Percentiles rank a stretch among this genome's conserved stretches.
phyloP scores from a whole-genome alignment of 1,140 invertebrate species.

The Platyura marginata region DNA sequence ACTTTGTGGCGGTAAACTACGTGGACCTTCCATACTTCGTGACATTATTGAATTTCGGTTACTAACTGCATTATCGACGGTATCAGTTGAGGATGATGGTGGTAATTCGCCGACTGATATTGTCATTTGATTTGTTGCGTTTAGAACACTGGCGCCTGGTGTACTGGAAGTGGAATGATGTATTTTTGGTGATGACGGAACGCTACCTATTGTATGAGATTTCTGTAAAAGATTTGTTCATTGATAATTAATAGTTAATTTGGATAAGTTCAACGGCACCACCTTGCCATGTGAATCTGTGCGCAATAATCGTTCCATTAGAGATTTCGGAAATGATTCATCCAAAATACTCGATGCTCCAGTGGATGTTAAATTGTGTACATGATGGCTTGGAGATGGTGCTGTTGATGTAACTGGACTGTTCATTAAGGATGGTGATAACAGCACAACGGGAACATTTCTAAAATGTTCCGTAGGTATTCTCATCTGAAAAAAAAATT shows the following conservation, averaged over 20 bases:
- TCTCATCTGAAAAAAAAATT: slow-evolving; percentile 57
- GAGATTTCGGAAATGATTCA: slow-evolving; percentile 37
- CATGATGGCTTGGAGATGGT: slow-evolving; percentile 22
- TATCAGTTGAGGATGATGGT: not conserved
- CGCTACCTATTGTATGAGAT: slow-evolving; percentile 31
- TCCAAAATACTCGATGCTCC: slow-evolving; percentile 18
- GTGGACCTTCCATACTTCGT: slow-evolving; percentile 33
- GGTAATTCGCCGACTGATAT: not conserved
- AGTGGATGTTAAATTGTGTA: slow-evolving; percentile 17
- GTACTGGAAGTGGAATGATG: slow-evolving; percentile 25
- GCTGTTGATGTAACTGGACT: slow-evolving; percentile 34
- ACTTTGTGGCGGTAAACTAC: slow-evolving; percentile 28
- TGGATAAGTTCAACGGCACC: too few relatives aligned
- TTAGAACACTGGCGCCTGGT: slow-evolving; percentile 8
- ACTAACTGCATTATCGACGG: not conserved
- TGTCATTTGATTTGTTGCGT: not conserved
- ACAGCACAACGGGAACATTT: slow-evolving; percentile 80
- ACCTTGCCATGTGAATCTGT: slow-evolving; percentile 28
- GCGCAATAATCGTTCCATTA: slow-evolving; percentile 37
- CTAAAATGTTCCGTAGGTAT: slow-evolving; percentile 90
- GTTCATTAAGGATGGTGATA: slow-evolving; percentile 64
- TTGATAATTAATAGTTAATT: not conserved
- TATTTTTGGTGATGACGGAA: slow-evolving; percentile 46
- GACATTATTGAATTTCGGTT: slow-evolving; percentile 25
- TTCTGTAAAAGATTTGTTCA: slow-evolving; percentile 9